phyloP scores from a whole-genome alignment of 2,888 invertebrate species.

The Silvanus unidentatus region DNA sequence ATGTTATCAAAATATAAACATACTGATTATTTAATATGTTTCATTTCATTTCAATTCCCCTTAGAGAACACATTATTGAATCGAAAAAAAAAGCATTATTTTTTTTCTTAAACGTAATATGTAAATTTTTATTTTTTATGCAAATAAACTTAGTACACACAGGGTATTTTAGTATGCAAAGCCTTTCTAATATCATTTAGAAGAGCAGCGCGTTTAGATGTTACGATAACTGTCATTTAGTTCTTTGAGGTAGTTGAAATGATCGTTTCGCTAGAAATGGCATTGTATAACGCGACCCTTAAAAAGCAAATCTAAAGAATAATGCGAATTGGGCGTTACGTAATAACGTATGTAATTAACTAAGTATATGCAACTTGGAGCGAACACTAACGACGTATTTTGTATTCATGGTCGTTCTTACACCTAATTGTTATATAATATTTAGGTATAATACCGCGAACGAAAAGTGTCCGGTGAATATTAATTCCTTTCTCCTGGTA shows the following conservation, averaged over 20 bases:
- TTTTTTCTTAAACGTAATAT: slow-evolving; percentile 23
- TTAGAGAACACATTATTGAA: too few relatives aligned
- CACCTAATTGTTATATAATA: slow-evolving; percentile 13
- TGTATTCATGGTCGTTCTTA: slow-evolving; percentile 18
- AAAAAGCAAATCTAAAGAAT: slow-evolving; percentile 12
- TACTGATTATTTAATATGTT: slow-evolving; percentile 12
- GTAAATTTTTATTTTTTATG: slow-evolving; percentile 35
- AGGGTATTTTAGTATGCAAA: slow-evolving; percentile 33
- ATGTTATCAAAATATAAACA: slow-evolving; percentile 29
- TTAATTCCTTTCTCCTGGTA: neutral
- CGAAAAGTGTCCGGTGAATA: neutral
- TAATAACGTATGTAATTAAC: slow-evolving; percentile 31
- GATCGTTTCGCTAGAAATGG: slow-evolving; percentile 34
- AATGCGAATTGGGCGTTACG: slow-evolving; percentile 3
- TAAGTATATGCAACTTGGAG: slow-evolving; percentile 8
- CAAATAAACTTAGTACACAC: slow-evolving; percentile 21
- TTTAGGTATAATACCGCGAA: slow-evolving; percentile 1
- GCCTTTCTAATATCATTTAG: slow-evolving; percentile 29
- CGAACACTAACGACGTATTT: slow-evolving; percentile 23
- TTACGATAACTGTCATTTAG: slow-evolving; percentile 36
- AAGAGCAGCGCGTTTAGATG: slow-evolving; percentile 28
- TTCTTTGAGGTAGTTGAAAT: slow-evolving; percentile 34
- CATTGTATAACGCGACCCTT: slow-evolving; percentile 22
- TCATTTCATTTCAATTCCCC: slow-evolving; percentile 8
- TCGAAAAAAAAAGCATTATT: slow-evolving; percentile 9